These are phyloP conservation scores for Temnothorax unifasciatus DNA, from an alignment of 2,888 invertebrate genomes.

Conservation along the genomic window DNA sequence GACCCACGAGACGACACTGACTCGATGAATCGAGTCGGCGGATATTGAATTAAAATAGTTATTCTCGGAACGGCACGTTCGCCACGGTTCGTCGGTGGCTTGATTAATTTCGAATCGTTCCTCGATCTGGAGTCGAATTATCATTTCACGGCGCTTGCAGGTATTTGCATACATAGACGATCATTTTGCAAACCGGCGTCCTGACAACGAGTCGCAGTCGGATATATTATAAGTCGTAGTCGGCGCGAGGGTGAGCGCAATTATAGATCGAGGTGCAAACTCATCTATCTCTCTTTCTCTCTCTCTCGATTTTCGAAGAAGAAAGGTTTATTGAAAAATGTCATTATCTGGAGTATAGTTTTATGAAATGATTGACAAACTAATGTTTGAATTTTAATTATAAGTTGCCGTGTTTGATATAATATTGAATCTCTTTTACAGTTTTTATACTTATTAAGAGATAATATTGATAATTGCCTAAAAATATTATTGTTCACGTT, in stretches of 20 bases:
- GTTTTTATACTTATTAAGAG: background rate
- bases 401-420: background rate
- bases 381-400: background rate
- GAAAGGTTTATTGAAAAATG: background rate
- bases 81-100: constrained; percentile 63
- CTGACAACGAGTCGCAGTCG: background rate
- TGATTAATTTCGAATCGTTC: constrained; percentile 61
- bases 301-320: background rate
- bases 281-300: no score
- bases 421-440: background rate
- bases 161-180: constrained; percentile 47
- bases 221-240: background rate
- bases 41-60: constrained; percentile 72
- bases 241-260: background rate
- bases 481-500: constrained; percentile 4
- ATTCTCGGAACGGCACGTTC: constrained; percentile 54
- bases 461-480: background rate
- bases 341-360: background rate
- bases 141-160: constrained; percentile 53
- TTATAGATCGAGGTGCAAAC: background rate
- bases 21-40: constrained; percentile 59
- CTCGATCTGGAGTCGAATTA: constrained; percentile 54
- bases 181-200: constrained; percentile 40
- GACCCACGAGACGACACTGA: constrained; percentile 49
- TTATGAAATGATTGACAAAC: background rate